A percentile compares a stretch with the other conserved stretches of the same genome.
phyloP scores from a whole-genome alignment of 2,113 vertebrate genomes.

The Callipepla californica region DNA sequence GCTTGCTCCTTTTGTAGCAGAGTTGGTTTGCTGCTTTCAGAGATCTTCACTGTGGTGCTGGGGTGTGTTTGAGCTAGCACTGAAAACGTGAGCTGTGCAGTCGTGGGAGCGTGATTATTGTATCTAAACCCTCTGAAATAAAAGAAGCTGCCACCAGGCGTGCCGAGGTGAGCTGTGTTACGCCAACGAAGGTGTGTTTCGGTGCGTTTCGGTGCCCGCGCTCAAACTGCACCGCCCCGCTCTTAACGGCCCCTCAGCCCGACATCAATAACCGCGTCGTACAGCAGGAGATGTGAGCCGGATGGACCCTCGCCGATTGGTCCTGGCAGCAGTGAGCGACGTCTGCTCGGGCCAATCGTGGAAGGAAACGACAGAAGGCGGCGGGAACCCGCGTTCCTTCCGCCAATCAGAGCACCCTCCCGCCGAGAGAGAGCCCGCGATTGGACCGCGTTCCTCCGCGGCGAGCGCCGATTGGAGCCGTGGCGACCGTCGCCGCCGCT shows the following conservation, averaged over 20 bases:
- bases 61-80: not conserved
- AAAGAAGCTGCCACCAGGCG: conserved; percentile 32
- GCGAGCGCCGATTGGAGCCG: conserved; percentile 1
- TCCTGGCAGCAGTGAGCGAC: not conserved
- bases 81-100: conserved; percentile 7
- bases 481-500: not conserved
- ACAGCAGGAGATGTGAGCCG: not conserved
- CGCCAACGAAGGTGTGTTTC: not conserved
- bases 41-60: not conserved
- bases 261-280: not conserved
- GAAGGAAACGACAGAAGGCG: fast-evolving
- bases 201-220: not conserved
- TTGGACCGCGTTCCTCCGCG: not conserved
- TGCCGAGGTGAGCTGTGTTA: not conserved
- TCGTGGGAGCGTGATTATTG: conserved; percentile 33
- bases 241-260: not conserved
- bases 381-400: not conserved
- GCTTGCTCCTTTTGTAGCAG: not conserved
- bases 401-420: not conserved
- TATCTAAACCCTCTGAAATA: conserved; percentile 59
- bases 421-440: fast-evolving
- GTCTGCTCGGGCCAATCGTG: fast-evolving
- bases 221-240: not conserved
- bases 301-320: not conserved
- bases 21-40: not conserved